phyloP scores from a whole-genome alignment of 2,113 vertebrate genomes.

The Conger conger region DNA sequence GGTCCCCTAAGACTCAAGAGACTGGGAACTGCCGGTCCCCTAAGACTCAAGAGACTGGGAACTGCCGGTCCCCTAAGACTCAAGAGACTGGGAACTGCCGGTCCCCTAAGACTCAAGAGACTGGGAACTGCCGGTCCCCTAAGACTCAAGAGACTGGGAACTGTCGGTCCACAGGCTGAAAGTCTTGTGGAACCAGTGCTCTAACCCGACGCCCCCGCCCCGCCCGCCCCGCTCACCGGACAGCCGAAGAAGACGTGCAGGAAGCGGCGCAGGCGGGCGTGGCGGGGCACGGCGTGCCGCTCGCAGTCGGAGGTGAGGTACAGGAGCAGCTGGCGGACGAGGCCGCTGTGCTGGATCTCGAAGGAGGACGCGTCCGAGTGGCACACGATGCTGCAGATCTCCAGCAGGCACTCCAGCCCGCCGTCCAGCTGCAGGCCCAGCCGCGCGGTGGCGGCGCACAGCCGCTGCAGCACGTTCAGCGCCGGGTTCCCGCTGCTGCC shows the following conservation, averaged over 20 bases:
- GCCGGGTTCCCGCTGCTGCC: conserved; percentile 91
- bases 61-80: too few species aligned
- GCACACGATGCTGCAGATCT: conserved; percentile 96
- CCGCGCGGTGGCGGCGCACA: conserved; percentile 96
- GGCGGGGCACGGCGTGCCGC: conserved; percentile 85
- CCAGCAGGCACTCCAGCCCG: conserved; percentile 94
- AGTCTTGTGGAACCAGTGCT: too few species aligned
- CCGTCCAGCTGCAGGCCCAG: conserved; percentile 93
- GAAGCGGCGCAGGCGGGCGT: conserved; percentile 91
- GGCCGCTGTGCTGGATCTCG: conserved; percentile 97
- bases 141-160: too few species aligned
- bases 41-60: too few species aligned
- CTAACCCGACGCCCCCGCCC: too few species aligned
- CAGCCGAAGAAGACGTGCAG: conserved; percentile 92
- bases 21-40: too few species aligned
- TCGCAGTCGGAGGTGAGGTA: conserved; percentile 92
- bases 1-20: too few species aligned
- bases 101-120: too few species aligned
- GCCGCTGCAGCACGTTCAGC: conserved; percentile 96
- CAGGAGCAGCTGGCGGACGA: conserved; percentile 93
- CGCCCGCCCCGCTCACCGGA: conserved; percentile 93
- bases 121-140: too few species aligned
- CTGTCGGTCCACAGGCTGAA: too few species aligned
- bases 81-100: too few species aligned
- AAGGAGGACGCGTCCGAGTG: conserved; percentile 97